Conservation (phyloP, 2,797 vertebrate genomes). For the Discoglossus pictus region DNA sequence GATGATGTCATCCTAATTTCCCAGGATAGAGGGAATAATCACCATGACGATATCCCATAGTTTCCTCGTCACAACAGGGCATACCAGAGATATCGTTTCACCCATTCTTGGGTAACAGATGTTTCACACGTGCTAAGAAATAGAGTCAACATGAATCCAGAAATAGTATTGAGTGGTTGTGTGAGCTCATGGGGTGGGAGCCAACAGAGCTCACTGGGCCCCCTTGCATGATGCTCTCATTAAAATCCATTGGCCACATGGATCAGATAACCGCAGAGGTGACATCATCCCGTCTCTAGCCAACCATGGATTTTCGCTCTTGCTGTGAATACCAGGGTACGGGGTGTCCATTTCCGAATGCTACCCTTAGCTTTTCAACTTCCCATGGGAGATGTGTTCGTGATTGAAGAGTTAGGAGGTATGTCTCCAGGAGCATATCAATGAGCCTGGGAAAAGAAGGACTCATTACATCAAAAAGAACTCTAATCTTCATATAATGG, state of each 20-base stretch:
- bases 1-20: conserved; percentile 49
- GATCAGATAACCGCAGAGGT: conserved; percentile 49
- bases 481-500: too few relatives aligned
- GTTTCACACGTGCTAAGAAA: conserved; percentile 50
- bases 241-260: conserved; percentile 50
- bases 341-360: conserved; percentile 43
- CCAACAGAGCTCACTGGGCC: conserved; percentile 30
- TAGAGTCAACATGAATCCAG: conserved; percentile 47
- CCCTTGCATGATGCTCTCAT: conserved; percentile 39
- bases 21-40: conserved; percentile 48
- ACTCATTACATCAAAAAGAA: too few relatives aligned
- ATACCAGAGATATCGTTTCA: conserved; percentile 51
- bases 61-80: conserved; percentile 52
- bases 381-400: conserved; percentile 17
- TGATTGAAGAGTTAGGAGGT: conserved; percentile 22
- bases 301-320: conserved; percentile 44
- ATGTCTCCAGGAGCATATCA: neutral
- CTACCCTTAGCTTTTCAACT: conserved; percentile 28
- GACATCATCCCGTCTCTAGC: conserved; percentile 44
- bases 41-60: conserved; percentile 52
- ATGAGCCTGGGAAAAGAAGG: neutral
- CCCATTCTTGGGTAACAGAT: conserved; percentile 50
- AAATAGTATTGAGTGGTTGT: conserved; percentile 34
- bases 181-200: conserved; percentile 51
- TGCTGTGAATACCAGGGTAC: conserved; percentile 49